Conservation (phyloP, 1,140 invertebrate species). For the Acromyrmex heyeri region DNA sequence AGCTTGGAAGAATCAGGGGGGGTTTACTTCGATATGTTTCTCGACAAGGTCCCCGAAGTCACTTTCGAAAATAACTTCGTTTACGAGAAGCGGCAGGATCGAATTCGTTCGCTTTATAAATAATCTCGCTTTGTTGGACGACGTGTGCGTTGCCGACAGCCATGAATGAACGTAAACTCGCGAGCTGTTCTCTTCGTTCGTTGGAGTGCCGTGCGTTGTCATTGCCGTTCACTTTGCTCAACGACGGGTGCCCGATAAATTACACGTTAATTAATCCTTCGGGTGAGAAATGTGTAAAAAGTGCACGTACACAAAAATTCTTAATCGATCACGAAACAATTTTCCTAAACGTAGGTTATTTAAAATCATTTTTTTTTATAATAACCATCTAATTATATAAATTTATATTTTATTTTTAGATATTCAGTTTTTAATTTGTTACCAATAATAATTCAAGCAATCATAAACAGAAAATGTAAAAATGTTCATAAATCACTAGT, state of each 20-base stretch:
- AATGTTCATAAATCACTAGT: background rate
- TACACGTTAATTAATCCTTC: constrained; percentile 18
- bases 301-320: background rate
- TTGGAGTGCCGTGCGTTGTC: constrained; percentile 10
- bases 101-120: constrained; percentile 51
- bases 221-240: constrained; percentile 30
- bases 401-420: constrained; percentile 18
- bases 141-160: constrained; percentile 16
- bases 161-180: constrained; percentile 55
- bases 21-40: background rate
- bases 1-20: background rate
- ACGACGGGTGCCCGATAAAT: constrained; percentile 15
- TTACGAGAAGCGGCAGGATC: constrained; percentile 53
- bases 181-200: constrained; percentile 20
- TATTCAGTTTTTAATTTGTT: background rate
- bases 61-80: constrained; percentile 62
- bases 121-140: constrained; percentile 53
- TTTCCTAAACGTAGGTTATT: background rate
- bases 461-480: background rate
- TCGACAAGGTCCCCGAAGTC: constrained; percentile 12
- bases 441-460: background rate
- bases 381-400: background rate
- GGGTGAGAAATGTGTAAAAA: background rate
- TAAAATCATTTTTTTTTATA: background rate
- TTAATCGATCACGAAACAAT: background rate